Evolutionary conservation across 2,797 vertebrate species (phyloP), one percentile per base, ranked within the genome.

Genomic region (Tokudaia tokunoshimensis): DNA sequence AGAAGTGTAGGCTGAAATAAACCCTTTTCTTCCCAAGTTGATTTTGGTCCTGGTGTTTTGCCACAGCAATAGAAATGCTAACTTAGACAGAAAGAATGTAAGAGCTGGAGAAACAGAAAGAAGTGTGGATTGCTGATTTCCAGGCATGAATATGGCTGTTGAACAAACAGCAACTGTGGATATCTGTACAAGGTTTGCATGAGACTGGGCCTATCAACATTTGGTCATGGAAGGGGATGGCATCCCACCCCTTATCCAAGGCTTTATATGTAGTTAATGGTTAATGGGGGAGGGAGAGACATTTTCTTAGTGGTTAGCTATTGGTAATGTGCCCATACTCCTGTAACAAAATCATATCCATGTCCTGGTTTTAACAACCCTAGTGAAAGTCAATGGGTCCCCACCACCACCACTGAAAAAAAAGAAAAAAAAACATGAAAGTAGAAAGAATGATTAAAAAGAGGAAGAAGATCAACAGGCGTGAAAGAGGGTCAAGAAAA

Each of bases 181-280:
- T 65, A 84, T 65, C 59, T 84, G 41, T 65, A 84, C 59, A 84
- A 65, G 61, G 31, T 65, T 29, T 65, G 29, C 9, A 84, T 65
- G 22, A 47, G 9, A 47, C 34, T 65, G 15, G 82, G 82, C 37
- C 59, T 47, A 47, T 65, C 15, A 65, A 31, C 37, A 59, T 24
- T 37, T 37, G 24, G 12, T 41, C 55, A 61, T 29, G 24, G 81
- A 83, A 83, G 24, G 57, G 37, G 37, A 63, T 83, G 24, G 14
- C 24, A 44, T 81, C 20, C 8, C 4, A 63, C n/a, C 24, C 14
- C 37, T 83, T 41, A 37, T 61, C 34, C 52, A 59, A 81, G 55
- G 79, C n/a, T 82, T 59, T 82, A 82, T 82, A 41, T 59, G n/a
- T 59, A 82, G n/a, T 82, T 82, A 82, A 82, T 37, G n/a, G n/a